Conservation (phyloP, 1,140 invertebrate species). For the Drosophila jambulina region DNA sequence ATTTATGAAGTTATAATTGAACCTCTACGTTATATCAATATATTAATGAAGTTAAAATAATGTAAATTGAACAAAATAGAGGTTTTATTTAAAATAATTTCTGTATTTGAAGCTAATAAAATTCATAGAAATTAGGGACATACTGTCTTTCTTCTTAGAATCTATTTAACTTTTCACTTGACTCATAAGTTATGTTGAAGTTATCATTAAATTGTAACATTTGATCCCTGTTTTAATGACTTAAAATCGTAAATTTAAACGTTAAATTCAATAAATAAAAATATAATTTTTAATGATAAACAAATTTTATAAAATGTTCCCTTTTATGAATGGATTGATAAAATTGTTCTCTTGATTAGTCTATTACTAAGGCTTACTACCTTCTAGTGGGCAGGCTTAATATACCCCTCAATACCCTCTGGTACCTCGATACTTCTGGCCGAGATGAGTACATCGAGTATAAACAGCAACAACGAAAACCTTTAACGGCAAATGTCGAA, state of each 20-base stretch:
- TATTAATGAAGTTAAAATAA: not conserved
- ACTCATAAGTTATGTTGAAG: not conserved
- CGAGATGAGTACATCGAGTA: slow-evolving; percentile 40
- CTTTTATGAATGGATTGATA: too few species aligned
- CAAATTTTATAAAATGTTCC: not conserved
- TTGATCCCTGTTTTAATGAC: not conserved
- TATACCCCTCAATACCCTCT: slow-evolving; percentile 10
- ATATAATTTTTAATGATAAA: not conserved
- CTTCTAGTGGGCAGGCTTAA: not conserved
- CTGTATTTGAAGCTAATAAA: not conserved
- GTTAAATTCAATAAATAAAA: not conserved
- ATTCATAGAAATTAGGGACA: too few species aligned
- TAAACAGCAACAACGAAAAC: slow-evolving; percentile 63
- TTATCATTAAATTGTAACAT: not conserved
- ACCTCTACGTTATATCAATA: not conserved
- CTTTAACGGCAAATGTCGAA: slow-evolving; percentile 81
- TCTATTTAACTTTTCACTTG: not conserved
- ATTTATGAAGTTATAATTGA: too few species aligned
- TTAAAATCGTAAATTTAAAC: not conserved
- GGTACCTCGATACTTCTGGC: slow-evolving; percentile 2
- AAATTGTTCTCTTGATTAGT: fast-evolving
- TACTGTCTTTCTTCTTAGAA: not conserved
- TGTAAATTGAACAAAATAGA: not conserved
- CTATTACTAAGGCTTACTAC: too few species aligned
- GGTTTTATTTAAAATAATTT: too few species aligned